Evolutionary conservation across 1,140 invertebrate species (phyloP), one percentile per base, ranked within the genome.

Genomic region (Dolichoris vasculosae): DNA sequence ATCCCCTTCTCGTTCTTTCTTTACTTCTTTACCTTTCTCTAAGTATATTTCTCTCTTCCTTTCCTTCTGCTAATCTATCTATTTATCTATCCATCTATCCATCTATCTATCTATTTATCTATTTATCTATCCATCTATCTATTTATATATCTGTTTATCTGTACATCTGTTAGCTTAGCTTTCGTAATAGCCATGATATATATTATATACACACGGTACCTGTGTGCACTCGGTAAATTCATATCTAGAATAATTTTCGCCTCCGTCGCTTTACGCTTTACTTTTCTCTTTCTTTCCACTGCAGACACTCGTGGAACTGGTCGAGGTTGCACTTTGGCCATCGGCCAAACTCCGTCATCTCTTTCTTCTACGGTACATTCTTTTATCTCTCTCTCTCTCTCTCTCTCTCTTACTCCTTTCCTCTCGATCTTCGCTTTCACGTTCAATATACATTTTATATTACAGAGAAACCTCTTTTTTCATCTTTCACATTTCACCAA

Each of bases 171-270:
- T n/a, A n/a, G n/a, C n/a, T n/a, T n/a, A n/a, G n/a, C n/a, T n/a
- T n/a, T n/a, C n/a, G 64, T 35, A 32, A 67, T 35, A 35, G 64
- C 30, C 7, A 26, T 3, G 11, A 63, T 63, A 82, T 71, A 71
- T 67, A 38, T 46, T 51, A 48, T 59, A 69, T 67, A 59, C 46
- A 43, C n/a, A 15, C 48, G 35, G 1, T 13, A 38, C 17, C 38
- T 46, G 40, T 63, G 78, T 43, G 23, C 32, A 32, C n/a, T 78
- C 32, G 46, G 80, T 86, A 82, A 82, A 86, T 82, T 86, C 84
- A 86, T 86, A 86, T 82, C 80, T 83, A 71, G 80, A 83, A 86
- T 86, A 86, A 86, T 86, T 86, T 83, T 83, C 80, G 6, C 32
- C 76, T 30, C 35, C 30, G 15, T 64, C 43, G 63, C 59, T 59